Conservation (phyloP, 2,113 vertebrate genomes). For the Brienomyrus brachyistius region DNA sequence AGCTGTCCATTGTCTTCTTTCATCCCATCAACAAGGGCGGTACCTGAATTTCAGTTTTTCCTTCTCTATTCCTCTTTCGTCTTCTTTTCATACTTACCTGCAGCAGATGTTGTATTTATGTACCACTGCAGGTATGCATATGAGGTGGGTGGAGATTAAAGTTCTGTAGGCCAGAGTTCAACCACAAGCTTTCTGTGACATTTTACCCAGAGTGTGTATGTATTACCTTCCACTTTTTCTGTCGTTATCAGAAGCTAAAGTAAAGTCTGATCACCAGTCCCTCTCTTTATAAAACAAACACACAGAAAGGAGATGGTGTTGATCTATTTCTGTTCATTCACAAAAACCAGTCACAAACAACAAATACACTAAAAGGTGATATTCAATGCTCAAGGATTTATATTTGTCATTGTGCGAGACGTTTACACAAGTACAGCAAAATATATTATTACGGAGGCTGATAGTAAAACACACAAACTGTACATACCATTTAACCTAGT, state of each 20-base stretch:
- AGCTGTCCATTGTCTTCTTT: too few species aligned
- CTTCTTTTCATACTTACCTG: neutral
- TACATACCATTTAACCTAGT: too few species aligned
- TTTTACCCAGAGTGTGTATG: neutral
- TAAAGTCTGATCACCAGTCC: neutral
- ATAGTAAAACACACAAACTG: too few species aligned
- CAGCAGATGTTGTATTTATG: neutral
- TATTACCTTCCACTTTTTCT: neutral
- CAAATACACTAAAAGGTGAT: slow-evolving; percentile 5
- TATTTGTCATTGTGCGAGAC: too few species aligned
- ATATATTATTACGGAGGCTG: too few species aligned
- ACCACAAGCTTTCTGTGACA: neutral
- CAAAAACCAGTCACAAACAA: neutral
- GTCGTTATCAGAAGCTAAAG: neutral
- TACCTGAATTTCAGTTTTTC: neutral
- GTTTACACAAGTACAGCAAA: too few species aligned
- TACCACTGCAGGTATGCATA: neutral
- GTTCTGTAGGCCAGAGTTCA: slow-evolving; percentile 21
- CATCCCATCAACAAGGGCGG: neutral
- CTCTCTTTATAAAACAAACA: neutral
- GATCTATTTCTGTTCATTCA: neutral
- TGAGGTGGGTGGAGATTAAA: neutral
- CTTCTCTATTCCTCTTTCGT: neutral
- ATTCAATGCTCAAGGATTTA: too few species aligned
- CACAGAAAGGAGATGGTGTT: neutral